phyloP scores from a whole-genome alignment of 2,113 vertebrate genomes.

The Polypterus bichir region DNA sequence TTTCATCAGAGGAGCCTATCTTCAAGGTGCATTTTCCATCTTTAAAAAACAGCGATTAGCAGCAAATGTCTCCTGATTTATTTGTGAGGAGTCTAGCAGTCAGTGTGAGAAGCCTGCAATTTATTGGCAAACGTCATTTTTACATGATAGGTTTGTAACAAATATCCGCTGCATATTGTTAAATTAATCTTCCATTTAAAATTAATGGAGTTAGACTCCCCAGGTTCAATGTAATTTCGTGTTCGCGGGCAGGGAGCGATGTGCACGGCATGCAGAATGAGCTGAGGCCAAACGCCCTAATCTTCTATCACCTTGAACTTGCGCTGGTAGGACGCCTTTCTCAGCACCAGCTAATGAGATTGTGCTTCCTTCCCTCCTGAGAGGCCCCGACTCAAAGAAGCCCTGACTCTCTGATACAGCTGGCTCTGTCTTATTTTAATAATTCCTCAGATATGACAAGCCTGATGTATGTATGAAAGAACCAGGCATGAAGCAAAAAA shows the following conservation, averaged over 20 bases:
- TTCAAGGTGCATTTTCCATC: slow-evolving; percentile 53
- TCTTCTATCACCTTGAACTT: slow-evolving; percentile 99
- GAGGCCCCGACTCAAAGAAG: slow-evolving; percentile 57
- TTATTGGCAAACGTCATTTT: slow-evolving; percentile 95
- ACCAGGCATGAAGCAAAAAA: slow-evolving; percentile 41
- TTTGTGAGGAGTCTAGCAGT: slow-evolving; percentile 66
- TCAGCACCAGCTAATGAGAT: slow-evolving; percentile 94
- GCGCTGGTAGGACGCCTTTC: slow-evolving; percentile 83
- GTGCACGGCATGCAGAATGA: slow-evolving; percentile 84
- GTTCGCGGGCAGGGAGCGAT: slow-evolving; percentile 78
- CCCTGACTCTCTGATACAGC: slow-evolving; percentile 60
- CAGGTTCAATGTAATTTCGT: slow-evolving; percentile 98
- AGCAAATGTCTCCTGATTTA: slow-evolving; percentile 86
- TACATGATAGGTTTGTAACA: slow-evolving; percentile 99
- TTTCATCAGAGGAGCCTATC: slow-evolving; percentile 66
- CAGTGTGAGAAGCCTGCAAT: slow-evolving; percentile 74
- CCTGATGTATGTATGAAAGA: slow-evolving; percentile 73
- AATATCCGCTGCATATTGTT: slow-evolving; percentile 99
- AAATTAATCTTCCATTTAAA: slow-evolving; percentile 99
- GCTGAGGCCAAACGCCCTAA: slow-evolving; percentile 83
- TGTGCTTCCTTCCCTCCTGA: slow-evolving; percentile 73
- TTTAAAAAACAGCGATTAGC: slow-evolving; percentile 81
- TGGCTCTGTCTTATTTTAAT: slow-evolving; percentile 67
- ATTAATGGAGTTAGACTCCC: slow-evolving; percentile 99
- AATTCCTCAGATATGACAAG: slow-evolving; percentile 74